Evolutionary conservation across 2,113 vertebrate species (phyloP), one percentile per base, ranked within the genome.

Genomic region (Atractosteus spatula): DNA sequence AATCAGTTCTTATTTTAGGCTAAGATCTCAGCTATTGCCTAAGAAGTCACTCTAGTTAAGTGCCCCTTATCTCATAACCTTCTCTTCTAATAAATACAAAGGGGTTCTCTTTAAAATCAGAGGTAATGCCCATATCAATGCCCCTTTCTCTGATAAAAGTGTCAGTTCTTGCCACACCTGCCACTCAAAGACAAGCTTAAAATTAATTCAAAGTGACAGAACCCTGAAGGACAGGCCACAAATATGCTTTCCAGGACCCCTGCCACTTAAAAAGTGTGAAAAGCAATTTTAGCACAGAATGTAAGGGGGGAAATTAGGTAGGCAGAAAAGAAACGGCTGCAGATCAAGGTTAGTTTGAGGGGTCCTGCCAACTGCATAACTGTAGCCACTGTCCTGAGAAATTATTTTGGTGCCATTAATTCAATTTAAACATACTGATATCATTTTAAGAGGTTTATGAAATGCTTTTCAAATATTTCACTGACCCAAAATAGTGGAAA

Each of bases 121-220:
- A 59, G n/a, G n/a, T 3, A 59, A 59, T 59, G 57, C 14, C 84
- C 79, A 72, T 72, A 88, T 86, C 81, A 79, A 79, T 80, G 74
- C 62, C 68, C 54, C 64, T 77, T 75, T 74, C 29, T 80, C 66
- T 10, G 14, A 41, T 41, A 41, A 10, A 59, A 59, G n/a, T 16
- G n/a, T 3, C 57, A 59, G n/a, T 5, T n/a, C n/a, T 4, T 59
- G n/a, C 57, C 57, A 59, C 57, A 59, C 12, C 13, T 59, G 57
- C 3, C 57, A 59, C 12, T 3, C 11, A n/a, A 4, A 59, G 57
- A 59, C n/a, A 16, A n/a, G 57, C n/a, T 3, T 59, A 59, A 59
- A 59, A 59, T 59, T 13, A 59, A 59, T 59, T 59, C 57, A 59
- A 59, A 13, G 10, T 59, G 57, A 59, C 57, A 59, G 57, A n/a